phyloP scores from a whole-genome alignment of 2,888 invertebrate species.

The Eupithecia centaureata region DNA sequence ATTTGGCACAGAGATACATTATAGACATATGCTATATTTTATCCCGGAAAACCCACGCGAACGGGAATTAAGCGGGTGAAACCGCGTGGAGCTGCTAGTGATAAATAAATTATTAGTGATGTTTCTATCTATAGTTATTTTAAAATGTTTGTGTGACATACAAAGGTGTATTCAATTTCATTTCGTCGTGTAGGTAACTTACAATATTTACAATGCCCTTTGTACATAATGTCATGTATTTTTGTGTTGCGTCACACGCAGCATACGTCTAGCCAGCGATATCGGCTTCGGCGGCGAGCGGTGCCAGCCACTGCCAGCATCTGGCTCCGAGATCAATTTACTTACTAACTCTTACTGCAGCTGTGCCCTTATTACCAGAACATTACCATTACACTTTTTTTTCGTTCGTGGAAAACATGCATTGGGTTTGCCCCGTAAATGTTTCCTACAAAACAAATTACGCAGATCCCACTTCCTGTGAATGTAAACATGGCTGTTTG shows the following conservation, averaged over 20 bases:
- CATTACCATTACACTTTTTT: constrained; percentile 34
- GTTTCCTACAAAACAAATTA: constrained; percentile 24
- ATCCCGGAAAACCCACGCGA: too few relatives aligned
- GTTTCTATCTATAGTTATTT: too few relatives aligned
- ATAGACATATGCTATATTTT: too few relatives aligned
- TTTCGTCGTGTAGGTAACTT: not conserved
- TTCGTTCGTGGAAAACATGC: constrained; percentile 28
- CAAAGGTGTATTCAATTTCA: too few relatives aligned
- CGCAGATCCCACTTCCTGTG: constrained; percentile 16
- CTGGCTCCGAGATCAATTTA: constrained; percentile 51
- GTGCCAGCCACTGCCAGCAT: constrained; percentile 75
- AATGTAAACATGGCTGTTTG: constrained; percentile 8
- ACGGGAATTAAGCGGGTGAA: too few relatives aligned
- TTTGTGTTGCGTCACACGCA: constrained; percentile 42
- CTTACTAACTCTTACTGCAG: constrained; percentile 17
- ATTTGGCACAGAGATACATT: too few relatives aligned
- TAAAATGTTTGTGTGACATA: too few relatives aligned
- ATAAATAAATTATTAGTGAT: too few relatives aligned
- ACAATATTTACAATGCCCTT: not conserved
- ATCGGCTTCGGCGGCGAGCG: constrained; percentile 48
- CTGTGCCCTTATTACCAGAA: constrained; percentile 15
- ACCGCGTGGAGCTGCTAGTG: too few relatives aligned
- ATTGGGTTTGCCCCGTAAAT: constrained; percentile 24
- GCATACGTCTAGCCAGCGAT: constrained; percentile 55
- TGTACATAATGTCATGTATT: constrained; percentile 26